A percentile compares a stretch with the other conserved stretches of the same genome.
phyloP scores from a whole-genome alignment of 2,888 invertebrate species.

The Dicranocentrus wangi region DNA sequence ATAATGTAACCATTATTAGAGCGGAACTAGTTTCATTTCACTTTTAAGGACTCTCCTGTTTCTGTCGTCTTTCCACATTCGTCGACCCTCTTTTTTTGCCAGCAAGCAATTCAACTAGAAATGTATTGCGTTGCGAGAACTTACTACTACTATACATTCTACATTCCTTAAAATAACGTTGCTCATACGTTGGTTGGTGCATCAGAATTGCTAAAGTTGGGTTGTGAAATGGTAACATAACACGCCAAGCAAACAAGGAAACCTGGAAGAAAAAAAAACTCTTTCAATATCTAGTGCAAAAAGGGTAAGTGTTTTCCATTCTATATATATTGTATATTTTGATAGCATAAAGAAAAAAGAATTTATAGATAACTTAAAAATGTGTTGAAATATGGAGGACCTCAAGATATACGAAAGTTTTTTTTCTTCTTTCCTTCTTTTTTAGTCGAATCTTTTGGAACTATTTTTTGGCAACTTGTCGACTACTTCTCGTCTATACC shows the following conservation, averaged over 20 bases:
- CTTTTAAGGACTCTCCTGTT: constrained; percentile 22
- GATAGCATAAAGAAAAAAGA: not conserved
- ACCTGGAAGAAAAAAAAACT: no score
- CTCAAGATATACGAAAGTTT: not conserved
- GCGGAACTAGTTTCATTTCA: constrained; percentile 40
- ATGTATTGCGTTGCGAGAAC: constrained; percentile 9
- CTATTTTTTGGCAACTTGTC: constrained; percentile 27
- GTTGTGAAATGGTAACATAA: no score
- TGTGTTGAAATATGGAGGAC: not conserved
- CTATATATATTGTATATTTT: no score
- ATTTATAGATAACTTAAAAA: not conserved
- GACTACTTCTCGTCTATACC: not conserved
- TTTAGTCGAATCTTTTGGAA: not conserved
- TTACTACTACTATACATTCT: no score
- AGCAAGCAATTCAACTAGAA: constrained; percentile 7
- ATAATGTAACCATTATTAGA: constrained; percentile 25
- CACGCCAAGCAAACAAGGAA: no score
- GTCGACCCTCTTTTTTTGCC: not conserved
- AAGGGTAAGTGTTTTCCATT: no score
- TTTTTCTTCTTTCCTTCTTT: not conserved
- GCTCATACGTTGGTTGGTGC: no score
- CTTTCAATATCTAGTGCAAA: no score
- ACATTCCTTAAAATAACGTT: no score
- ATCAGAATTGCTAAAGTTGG: no score
- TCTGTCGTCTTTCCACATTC: not conserved